Evolutionary conservation across 2,113 vertebrate genomes (phyloP).

Genomic region (Pollachius pollachius): DNA sequence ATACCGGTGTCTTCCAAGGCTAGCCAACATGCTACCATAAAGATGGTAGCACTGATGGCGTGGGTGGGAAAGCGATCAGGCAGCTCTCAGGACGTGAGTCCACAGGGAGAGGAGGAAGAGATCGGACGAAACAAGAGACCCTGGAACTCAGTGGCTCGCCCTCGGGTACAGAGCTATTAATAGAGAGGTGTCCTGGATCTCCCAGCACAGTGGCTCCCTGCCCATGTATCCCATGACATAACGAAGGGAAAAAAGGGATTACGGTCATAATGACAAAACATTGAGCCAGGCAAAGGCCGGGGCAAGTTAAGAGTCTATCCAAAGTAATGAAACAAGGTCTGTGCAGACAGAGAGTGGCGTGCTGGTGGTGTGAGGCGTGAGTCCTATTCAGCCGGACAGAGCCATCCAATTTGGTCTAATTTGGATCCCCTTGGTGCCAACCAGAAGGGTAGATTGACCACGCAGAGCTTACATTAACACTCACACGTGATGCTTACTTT

Average conservation of each 20-base stretch:
- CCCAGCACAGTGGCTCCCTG: slow-evolving; percentile 48
- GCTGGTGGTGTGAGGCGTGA: too few relatives aligned
- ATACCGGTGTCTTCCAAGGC: background rate
- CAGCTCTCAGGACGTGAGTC: slow-evolving; percentile 28
- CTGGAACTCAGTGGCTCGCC: slow-evolving; percentile 31
- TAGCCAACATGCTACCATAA: background rate
- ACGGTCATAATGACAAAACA: background rate
- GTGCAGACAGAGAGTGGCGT: too few relatives aligned
- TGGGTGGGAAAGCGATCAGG: slow-evolving; percentile 19
- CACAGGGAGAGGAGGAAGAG: slow-evolving; percentile 18
- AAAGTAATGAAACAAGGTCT: too few relatives aligned
- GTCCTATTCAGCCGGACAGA: too few relatives aligned
- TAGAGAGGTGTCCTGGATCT: slow-evolving; percentile 54
- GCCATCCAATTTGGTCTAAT: too few relatives aligned
- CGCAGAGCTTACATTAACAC: too few relatives aligned
- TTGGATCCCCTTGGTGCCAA: too few relatives aligned
- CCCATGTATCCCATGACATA: slow-evolving; percentile 31
- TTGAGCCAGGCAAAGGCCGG: too few relatives aligned
- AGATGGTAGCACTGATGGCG: background rate
- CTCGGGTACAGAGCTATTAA: slow-evolving; percentile 41
- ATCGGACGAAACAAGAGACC: slow-evolving; percentile 50
- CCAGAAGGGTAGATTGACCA: too few relatives aligned
- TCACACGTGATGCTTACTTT: too few relatives aligned
- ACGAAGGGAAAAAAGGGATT: slow-evolving; percentile 13
- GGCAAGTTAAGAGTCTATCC: too few relatives aligned